These are phyloP conservation scores for Prosopocoilus inquinatus DNA, from an alignment of 2,888 invertebrate species.

Conservation along the genomic window DNA sequence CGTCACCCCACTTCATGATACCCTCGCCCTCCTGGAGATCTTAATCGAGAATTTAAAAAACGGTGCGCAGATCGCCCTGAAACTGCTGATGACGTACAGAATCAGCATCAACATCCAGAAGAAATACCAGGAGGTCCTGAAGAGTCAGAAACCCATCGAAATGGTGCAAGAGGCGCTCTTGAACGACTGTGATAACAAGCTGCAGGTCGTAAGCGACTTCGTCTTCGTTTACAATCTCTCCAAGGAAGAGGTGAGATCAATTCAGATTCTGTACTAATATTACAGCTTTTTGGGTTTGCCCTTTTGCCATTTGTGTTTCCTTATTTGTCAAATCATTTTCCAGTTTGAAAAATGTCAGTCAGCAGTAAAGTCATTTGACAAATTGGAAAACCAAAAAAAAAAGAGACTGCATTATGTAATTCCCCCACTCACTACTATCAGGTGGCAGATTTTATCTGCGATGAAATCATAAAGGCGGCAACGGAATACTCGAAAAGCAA, in stretches of 20 bases:
- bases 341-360: no score
- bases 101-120: slow-evolving; percentile 58
- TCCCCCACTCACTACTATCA: slow-evolving; percentile 29
- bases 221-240: slow-evolving; percentile 57
- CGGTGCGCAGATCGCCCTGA: slow-evolving; percentile 55
- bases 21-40: slow-evolving; percentile 48
- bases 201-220: slow-evolving; percentile 61
- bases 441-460: slow-evolving; percentile 64
- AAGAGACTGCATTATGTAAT: no score
- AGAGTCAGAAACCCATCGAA: slow-evolving; percentile 53
- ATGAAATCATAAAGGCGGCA: slow-evolving; percentile 60
- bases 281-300: slow-evolving; percentile 1
- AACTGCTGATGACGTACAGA: slow-evolving; percentile 57
- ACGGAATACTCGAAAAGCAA: slow-evolving; percentile 53
- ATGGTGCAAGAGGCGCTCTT: slow-evolving; percentile 56
- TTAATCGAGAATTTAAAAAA: slow-evolving; percentile 55
- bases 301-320: no score
- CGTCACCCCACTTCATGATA: slow-evolving; percentile 39
- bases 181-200: slow-evolving; percentile 56
- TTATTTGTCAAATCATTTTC: no score
- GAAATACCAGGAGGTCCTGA: slow-evolving; percentile 56
- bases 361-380: no score
- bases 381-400: no score
- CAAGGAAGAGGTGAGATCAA: slow-evolving; percentile 47
- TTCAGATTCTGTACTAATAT: background rate